Base-by-base conservation (phyloP, 2,797 vertebrate species). In the Myiotriccus ornatus region DNA sequence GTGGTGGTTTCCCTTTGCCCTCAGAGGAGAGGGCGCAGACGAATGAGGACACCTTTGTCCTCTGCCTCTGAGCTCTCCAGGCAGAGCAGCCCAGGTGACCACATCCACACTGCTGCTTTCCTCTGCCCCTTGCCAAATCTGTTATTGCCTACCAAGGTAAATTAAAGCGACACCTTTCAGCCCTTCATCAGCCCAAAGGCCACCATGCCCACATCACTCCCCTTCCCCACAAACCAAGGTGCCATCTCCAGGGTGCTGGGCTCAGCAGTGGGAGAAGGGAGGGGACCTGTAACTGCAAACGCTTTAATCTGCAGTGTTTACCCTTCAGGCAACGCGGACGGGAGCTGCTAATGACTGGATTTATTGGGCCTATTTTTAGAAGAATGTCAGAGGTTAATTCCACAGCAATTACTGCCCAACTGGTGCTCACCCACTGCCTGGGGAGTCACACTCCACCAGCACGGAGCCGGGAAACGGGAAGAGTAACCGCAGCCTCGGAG, bases 301-400 rank as follows among this genome's bases (percentile, higher is more conserved):
- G 34, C 86, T 87, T 83, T 91, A 91, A 88, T 95, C 76, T 20
- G 41, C 23, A 19, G 80, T 23, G 56, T 92, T 93, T 91, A 81
- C 77, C 94, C 90, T 87, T 28, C 18, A 84, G 94, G 94, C 87
- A 94, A 63, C 37, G 69, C 6, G 70, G 81, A 91, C 94, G 59
- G 96, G 95, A 97, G 94, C 97, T 89, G 93, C 97, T 97, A 96
- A 95, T 89, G 96, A 96, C 73, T 94, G 96, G 95, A 97, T 98
- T 98, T 97, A 97, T 96, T 92, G 30, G 95, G 80, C 74, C 94
- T 98, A 97, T 97, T 97, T 97, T 98, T 97, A 97, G 96, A 96
- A 91, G 92, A 80, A 94, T 96, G 97, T 97, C 97, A 97, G 94
- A 97, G 97, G 97, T 98, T 97, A 98, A 98, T 97, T 97, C 95